Conservation (phyloP, 2,888 invertebrate genomes). For the Stegana nigrithorax region DNA sequence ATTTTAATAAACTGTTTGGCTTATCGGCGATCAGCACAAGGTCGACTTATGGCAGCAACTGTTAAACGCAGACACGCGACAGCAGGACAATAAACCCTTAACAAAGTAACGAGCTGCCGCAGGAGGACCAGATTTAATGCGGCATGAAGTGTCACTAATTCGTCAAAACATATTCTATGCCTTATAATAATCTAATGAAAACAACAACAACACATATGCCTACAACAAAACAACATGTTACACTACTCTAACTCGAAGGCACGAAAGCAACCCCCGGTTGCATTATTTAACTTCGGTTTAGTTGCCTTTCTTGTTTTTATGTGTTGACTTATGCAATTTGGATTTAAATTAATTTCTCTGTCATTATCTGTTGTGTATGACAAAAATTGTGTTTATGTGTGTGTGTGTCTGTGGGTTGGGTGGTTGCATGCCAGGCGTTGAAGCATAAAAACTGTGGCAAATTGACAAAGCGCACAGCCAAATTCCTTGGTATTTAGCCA, state of each 20-base stretch:
- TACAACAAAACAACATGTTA: background rate
- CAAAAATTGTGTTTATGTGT: background rate
- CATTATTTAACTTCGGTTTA: background rate
- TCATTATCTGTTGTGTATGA: no score
- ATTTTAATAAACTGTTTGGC: constrained; percentile 13
- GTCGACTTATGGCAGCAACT: constrained; percentile 1
- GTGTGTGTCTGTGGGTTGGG: background rate
- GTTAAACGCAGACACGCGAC: constrained; percentile 62
- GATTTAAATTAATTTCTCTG: constrained; percentile 12
- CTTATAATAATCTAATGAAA: constrained; percentile 38
- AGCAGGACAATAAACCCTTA: constrained; percentile 3
- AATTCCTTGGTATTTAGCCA: constrained; percentile 11
- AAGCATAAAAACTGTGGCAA: constrained; percentile 7
- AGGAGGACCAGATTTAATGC: constrained; percentile 41
- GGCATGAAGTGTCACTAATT: constrained; percentile 66
- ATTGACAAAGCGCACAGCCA: background rate
- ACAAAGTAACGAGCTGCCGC: constrained; percentile 24
- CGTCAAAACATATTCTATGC: constrained; percentile 54
- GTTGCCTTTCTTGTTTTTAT: background rate
- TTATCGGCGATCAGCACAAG: background rate
- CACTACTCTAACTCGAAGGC: background rate
- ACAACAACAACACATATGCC: constrained; percentile 31
- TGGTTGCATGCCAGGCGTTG: no score
- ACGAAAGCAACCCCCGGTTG: background rate
- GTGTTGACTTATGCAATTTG: background rate